Conservation (phyloP, 2,113 vertebrate species). For the Microcebus murinus region DNA sequence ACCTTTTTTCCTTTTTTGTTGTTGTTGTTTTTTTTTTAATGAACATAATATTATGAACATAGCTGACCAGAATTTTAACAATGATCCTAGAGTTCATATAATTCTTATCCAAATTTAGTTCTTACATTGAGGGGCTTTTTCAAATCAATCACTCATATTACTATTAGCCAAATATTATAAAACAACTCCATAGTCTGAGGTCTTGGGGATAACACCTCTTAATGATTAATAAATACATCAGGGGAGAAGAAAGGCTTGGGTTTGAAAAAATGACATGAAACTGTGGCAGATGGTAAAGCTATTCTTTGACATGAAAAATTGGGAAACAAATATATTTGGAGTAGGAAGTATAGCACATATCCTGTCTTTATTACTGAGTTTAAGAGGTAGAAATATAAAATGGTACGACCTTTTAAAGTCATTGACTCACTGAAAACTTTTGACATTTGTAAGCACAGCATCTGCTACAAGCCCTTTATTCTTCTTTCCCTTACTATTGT, state of each 20-base stretch:
- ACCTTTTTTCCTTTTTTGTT: too few species aligned
- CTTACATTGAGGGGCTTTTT: background rate
- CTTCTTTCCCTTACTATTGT: slow-evolving; percentile 47
- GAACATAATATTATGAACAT: too few species aligned
- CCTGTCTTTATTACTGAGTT: slow-evolving; percentile 47
- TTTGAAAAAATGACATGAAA: slow-evolving; percentile 36
- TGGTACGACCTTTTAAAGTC: slow-evolving; percentile 53
- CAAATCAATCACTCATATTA: slow-evolving; percentile 10
- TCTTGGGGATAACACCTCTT: background rate
- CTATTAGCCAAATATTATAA: background rate
- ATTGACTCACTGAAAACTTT: slow-evolving; percentile 37
- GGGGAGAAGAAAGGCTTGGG: background rate
- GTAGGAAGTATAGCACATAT: slow-evolving; percentile 44
- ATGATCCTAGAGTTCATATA: background rate
- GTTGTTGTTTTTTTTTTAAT: too few species aligned
- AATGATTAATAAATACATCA: slow-evolving; percentile 15
- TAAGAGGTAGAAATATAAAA: slow-evolving; percentile 53
- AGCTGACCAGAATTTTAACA: slow-evolving; percentile 45
- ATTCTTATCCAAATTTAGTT: slow-evolving; percentile 44
- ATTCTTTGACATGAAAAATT: slow-evolving; percentile 48
- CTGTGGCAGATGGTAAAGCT: slow-evolving; percentile 60
- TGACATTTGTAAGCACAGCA: slow-evolving; percentile 58
- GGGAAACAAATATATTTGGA: slow-evolving; percentile 59
- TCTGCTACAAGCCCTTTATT: slow-evolving; percentile 59
- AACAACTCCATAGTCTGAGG: background rate